These are phyloP conservation scores for Okapia johnstoni DNA, from an alignment of 2,113 vertebrate genomes.

Conservation along the genomic window DNA sequence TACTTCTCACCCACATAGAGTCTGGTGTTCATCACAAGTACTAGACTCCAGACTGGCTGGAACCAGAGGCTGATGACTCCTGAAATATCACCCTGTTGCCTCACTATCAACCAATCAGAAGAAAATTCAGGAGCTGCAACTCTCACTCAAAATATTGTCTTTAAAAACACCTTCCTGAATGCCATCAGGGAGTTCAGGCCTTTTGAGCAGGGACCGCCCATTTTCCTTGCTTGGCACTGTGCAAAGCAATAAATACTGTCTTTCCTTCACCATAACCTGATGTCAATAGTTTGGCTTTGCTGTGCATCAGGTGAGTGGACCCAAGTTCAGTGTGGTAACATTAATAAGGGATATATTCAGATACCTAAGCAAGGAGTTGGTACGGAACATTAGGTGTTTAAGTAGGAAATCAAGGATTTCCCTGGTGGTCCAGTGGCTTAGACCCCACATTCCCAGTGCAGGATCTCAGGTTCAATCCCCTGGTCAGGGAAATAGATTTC, in stretches of 20 bases:
- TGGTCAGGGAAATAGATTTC: not conserved
- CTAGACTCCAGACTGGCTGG: not conserved
- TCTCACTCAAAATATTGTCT: not conserved
- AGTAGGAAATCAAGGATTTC: not conserved
- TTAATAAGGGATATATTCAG: not conserved
- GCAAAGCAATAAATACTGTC: not conserved
- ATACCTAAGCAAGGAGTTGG: not conserved
- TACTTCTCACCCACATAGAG: not conserved
- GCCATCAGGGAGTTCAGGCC: not conserved
- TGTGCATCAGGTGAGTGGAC: not conserved
- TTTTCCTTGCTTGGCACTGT: not conserved
- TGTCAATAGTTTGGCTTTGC: not conserved
- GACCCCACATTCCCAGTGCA: not conserved
- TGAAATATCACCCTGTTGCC: not conserved
- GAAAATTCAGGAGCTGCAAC: not conserved
- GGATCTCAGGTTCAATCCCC: not conserved
- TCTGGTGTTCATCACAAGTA: not conserved
- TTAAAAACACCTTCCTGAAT: not conserved
- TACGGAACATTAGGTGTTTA: not conserved
- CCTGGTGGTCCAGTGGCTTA: not conserved
- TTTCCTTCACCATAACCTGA: not conserved
- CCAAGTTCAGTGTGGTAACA: not conserved
- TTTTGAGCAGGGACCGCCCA: not conserved
- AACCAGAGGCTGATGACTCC: not conserved
- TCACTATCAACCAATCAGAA: not conserved